Evolutionary conservation across 2,113 vertebrate genomes (phyloP), one percentile per base, ranked within the genome.

Genomic region (Penelope pileata): DNA sequence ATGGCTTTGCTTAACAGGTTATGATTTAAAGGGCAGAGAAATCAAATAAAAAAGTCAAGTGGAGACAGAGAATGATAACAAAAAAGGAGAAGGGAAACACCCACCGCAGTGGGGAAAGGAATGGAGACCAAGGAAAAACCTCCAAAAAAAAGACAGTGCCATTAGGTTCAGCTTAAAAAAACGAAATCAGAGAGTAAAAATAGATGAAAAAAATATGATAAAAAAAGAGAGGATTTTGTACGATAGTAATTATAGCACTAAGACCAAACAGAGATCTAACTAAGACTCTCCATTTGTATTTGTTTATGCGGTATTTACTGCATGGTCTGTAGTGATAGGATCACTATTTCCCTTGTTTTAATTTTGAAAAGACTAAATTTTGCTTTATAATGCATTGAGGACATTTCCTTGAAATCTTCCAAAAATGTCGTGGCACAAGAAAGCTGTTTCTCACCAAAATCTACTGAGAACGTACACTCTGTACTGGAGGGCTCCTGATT

Each of bases 41-140:
- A 94, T 85, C 82, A 90, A 91, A 92, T 60, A 40, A 42, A 82
- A 64, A 82, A 85, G 74, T 87, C 74, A 92, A 94, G 78, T 60
- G 75, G 78, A 92, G 58, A 91, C 74, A 79, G 58, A 73, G 40
- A 95, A 90, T 19, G n/a, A 48, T 29, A 95, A 88, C 19, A 89
- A 67, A 48, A 60, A 53, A 29, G 32, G 6, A 64, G 38, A 88
- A 27, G 45, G 62, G 53, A 76, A 93, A 82, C 66, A 75, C 48
- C 74, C 66, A 87, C 26, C 30, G 56, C 0, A 4, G n/a, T 12
- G 18, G 80, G 40, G 48, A 73, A 90, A 76, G 47, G 22, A 63
- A 84, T 69, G 48, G 58, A 90, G n/a, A 79, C 10, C 6, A 9
- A 82, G 48, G 30, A 79, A 90, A 60, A 94, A 36, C 29, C 64